A percentile compares a stretch with the other conserved stretches of the same genome.
These are phyloP conservation scores for Rhadinocentrus ornatus DNA, from an alignment of 2,797 vertebrate genomes.

Conservation along the genomic window DNA sequence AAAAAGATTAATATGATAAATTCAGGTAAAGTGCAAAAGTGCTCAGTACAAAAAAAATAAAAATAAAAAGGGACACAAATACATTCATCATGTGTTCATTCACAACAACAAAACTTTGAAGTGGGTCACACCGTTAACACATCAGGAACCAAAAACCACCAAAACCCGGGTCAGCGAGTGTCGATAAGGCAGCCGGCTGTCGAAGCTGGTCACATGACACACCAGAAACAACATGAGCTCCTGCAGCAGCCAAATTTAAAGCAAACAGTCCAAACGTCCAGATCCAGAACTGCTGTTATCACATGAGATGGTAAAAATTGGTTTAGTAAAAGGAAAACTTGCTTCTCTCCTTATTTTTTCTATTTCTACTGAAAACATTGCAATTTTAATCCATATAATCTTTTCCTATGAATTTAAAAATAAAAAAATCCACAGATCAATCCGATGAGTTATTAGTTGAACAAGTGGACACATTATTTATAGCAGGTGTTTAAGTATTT, in stretches of 20 bases:
- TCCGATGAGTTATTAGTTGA: too few species aligned
- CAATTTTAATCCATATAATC: too few species aligned
- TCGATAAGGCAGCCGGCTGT: slow-evolving; percentile 58
- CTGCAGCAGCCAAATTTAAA: too few species aligned
- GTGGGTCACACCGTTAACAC: slow-evolving; percentile 12
- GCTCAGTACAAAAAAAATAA: slow-evolving; percentile 75
- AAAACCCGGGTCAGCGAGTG: slow-evolving; percentile 48
- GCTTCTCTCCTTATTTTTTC: too few species aligned
- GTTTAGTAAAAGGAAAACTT: background rate
- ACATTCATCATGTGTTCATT: slow-evolving; percentile 60
- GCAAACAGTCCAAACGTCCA: too few species aligned
- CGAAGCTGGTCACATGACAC: slow-evolving; percentile 17
- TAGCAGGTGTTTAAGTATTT: too few species aligned
- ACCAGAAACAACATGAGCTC: slow-evolving; percentile 9
- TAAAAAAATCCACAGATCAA: too few species aligned
- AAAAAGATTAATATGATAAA: slow-evolving; percentile 52
- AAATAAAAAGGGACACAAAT: slow-evolving; percentile 55
- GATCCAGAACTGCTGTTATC: too few species aligned
- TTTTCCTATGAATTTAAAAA: too few species aligned
- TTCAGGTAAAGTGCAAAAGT: slow-evolving; percentile 85
- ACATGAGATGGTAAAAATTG: too few species aligned
- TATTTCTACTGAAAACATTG: too few species aligned
- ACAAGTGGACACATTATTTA: too few species aligned
- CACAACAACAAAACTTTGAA: slow-evolving; percentile 2
- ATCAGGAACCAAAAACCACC: slow-evolving; percentile 28